phyloP scores from a whole-genome alignment of 2,888 invertebrate species.

The Mantis religiosa region DNA sequence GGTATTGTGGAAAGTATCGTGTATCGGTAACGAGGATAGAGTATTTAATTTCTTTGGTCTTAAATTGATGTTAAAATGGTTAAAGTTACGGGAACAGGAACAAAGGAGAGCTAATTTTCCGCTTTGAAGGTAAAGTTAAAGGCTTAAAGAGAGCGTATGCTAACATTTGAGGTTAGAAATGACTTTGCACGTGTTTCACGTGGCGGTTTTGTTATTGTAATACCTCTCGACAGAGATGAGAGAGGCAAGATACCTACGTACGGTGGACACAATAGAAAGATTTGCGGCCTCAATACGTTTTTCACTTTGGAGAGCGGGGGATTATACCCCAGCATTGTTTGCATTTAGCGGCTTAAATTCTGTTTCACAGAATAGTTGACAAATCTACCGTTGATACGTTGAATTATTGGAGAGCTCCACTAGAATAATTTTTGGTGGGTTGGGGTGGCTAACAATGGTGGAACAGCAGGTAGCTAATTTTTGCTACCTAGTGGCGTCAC shows the following conservation, averaged over 20 bases:
- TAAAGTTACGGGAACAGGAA: too few relatives aligned
- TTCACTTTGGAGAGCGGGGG: not conserved
- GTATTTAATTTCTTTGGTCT: too few relatives aligned
- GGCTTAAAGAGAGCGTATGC: too few relatives aligned
- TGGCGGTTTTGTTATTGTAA: not conserved
- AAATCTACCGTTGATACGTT: not conserved
- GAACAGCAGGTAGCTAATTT: slow-evolving; percentile 19
- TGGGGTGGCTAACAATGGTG: not conserved
- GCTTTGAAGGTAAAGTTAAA: too few relatives aligned
- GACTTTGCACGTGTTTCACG: too few relatives aligned
- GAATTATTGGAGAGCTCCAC: not conserved
- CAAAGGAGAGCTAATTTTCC: too few relatives aligned
- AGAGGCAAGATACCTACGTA: not conserved
- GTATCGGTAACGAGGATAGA: too few relatives aligned
- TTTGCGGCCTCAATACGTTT: not conserved
- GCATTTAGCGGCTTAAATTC: not conserved
- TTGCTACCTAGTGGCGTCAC: slow-evolving; percentile 8
- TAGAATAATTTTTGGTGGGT: slow-evolving; percentile 2
- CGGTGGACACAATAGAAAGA: not conserved
- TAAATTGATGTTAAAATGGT: too few relatives aligned
- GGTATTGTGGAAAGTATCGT: too few relatives aligned
- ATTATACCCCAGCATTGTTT: not conserved
- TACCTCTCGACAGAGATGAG: not conserved
- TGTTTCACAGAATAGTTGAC: not conserved
- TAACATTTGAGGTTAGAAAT: too few relatives aligned